Percentiles rank a stretch among this genome's conserved stretches.
Conservation (phyloP, 2,888 invertebrate species). For the Ecdyonurus torrentis region DNA sequence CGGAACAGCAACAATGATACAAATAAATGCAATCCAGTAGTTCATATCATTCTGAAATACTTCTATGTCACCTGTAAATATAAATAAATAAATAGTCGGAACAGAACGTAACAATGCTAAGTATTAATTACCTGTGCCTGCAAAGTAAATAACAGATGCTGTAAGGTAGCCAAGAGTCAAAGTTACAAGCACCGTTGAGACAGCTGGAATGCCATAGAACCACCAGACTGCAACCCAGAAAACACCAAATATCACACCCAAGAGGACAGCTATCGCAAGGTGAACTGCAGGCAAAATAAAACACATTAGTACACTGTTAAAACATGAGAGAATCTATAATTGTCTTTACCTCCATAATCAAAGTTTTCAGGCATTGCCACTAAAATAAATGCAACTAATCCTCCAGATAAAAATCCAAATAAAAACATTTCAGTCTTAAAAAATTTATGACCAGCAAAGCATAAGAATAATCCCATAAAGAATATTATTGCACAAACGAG, state of each 20-base stretch:
- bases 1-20: constrained; percentile 32
- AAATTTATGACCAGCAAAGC: constrained; percentile 44
- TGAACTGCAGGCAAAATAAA: constrained; percentile 28
- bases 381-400: constrained; percentile 36
- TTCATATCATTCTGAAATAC: constrained; percentile 35
- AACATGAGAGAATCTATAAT: not conserved
- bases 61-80: constrained; percentile 21
- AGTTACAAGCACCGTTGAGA: constrained; percentile 28
- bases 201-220: constrained; percentile 31
- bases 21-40: constrained; percentile 44
- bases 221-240: constrained; percentile 46
- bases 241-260: constrained; percentile 39
- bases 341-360: not conserved
- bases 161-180: constrained; percentile 43
- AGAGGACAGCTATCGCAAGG: constrained; percentile 30
- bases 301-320: not conserved
- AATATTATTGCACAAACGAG: constrained; percentile 34
- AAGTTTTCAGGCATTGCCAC: constrained; percentile 1
- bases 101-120: not conserved
- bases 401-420: constrained; percentile 39
- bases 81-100: not conserved
- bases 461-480: constrained; percentile 42
- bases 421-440: constrained; percentile 43
- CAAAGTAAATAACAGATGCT: constrained; percentile 38
- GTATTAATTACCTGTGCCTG: constrained; percentile 45